A percentile compares a stretch with the other conserved stretches of the same genome.
Evolutionary conservation across 2,113 vertebrate genomes (phyloP).

Genomic region (Paraplagusia blochii): DNA sequence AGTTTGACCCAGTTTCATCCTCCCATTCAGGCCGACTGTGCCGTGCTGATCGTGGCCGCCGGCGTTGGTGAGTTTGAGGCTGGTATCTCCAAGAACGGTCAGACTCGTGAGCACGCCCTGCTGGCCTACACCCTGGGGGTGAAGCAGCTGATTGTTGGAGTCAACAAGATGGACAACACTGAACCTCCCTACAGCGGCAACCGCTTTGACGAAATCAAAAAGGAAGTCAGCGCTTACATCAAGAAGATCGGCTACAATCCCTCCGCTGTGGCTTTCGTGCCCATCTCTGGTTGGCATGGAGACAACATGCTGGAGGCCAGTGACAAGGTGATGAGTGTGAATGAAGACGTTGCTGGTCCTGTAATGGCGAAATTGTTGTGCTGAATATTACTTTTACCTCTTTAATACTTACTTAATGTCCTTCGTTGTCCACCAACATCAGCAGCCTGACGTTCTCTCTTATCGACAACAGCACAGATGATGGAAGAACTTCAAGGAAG

Average conservation of each 20-base stretch:
- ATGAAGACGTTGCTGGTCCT: too few relatives aligned
- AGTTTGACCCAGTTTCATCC: neutral
- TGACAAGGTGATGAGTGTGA: constrained; percentile 66
- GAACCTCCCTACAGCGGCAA: constrained; percentile 77
- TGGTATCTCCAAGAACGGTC: constrained; percentile 82
- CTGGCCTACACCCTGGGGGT: constrained; percentile 79
- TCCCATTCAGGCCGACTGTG: constrained; percentile 75
- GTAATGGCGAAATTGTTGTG: too few relatives aligned
- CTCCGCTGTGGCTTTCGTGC: constrained; percentile 72
- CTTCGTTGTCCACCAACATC: too few relatives aligned
- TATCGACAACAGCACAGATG: too few relatives aligned
- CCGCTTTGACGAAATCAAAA: constrained; percentile 76
- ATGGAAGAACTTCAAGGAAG: too few relatives aligned
- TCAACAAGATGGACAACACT: constrained; percentile 83
- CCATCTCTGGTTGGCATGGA: constrained; percentile 81
- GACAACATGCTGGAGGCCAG: constrained; percentile 81
- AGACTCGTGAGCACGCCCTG: constrained; percentile 81
- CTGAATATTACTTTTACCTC: too few relatives aligned
- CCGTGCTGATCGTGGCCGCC: constrained; percentile 78
- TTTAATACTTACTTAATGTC: too few relatives aligned
- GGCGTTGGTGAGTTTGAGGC: constrained; percentile 82
- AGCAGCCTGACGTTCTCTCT: too few relatives aligned
- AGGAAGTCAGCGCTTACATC: constrained; percentile 79
- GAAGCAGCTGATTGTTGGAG: constrained; percentile 78
- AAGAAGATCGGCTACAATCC: constrained; percentile 84